Percentiles rank a stretch among this genome's conserved stretches.
These are phyloP conservation scores for Dicaeum eximium DNA, from an alignment of 2,113 vertebrate genomes.

Conservation along the genomic window DNA sequence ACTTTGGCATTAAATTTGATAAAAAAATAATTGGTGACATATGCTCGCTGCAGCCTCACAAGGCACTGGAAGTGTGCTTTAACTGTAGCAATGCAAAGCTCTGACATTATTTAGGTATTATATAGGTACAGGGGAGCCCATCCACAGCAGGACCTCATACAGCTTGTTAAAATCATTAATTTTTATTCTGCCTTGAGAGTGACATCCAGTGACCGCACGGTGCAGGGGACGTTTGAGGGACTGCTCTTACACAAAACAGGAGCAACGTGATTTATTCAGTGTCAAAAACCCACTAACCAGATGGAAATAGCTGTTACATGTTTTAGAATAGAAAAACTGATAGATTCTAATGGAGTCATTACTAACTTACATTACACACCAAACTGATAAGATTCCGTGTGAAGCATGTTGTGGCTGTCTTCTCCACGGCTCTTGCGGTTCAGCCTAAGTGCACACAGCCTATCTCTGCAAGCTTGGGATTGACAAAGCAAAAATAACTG, in stretches of 20 bases:
- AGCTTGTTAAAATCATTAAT: not conserved
- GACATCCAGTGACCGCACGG: not conserved
- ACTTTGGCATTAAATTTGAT: not conserved
- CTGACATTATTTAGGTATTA: too few species aligned
- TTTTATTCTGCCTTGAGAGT: not conserved
- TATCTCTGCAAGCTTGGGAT: not conserved
- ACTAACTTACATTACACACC: not conserved
- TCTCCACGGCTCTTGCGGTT: not conserved
- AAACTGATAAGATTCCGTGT: accelerated
- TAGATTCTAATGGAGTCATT: not conserved
- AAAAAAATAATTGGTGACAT: not conserved
- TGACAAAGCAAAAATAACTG: not conserved
- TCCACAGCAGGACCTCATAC: not conserved
- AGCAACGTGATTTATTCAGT: not conserved
- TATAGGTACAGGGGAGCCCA: not conserved
- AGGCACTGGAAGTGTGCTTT: not conserved
- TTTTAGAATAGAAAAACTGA: not conserved
- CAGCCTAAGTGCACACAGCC: not conserved
- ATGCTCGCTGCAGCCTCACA: not conserved
- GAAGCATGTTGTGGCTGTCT: not conserved
- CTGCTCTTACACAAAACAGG: not conserved
- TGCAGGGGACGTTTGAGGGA: not conserved
- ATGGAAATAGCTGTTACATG: not conserved
- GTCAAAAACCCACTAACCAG: not conserved
- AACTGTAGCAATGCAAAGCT: not conserved